phyloP scores from a whole-genome alignment of 2,113 vertebrate genomes.

The Chionodraco myersi region DNA sequence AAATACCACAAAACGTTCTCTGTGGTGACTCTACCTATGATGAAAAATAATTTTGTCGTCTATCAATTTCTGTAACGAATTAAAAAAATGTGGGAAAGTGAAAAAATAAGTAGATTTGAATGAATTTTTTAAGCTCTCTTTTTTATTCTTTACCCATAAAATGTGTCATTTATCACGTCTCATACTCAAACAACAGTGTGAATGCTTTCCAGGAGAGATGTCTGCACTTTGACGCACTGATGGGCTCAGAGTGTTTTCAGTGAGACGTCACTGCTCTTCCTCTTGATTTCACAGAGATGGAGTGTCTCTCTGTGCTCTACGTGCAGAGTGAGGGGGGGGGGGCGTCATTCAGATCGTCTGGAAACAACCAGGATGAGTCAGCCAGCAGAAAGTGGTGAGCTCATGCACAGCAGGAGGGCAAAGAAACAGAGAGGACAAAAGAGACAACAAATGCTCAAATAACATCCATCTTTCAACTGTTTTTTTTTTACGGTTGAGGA shows the following conservation, averaged over 20 bases:
- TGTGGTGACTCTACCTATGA: no score
- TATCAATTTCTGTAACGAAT: no score
- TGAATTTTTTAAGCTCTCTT: no score
- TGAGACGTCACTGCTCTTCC: conserved; percentile 16
- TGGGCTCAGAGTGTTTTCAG: conserved; percentile 25
- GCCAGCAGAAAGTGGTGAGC: conserved; percentile 33
- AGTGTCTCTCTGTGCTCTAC: conserved; percentile 48
- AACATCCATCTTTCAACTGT: background rate
- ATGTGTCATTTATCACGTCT: no score
- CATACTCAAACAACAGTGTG: no score
- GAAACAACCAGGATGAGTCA: conserved; percentile 49
- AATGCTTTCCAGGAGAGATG: no score
- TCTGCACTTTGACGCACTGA: background rate
- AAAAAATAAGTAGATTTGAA: no score
- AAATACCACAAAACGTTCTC: no score
- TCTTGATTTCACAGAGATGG: conserved; percentile 32
- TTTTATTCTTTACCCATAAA: no score
- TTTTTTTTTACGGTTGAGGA: conserved; percentile 22
- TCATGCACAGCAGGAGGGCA: conserved; percentile 32
- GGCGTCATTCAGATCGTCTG: conserved; percentile 30
- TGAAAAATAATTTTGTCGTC: no score
- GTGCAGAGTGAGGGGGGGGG: conserved; percentile 33
- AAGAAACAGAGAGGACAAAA: background rate
- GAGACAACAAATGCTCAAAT: background rate
- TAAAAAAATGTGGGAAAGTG: no score